Base-by-base conservation (phyloP, 2,113 vertebrate species). In the Carassius auratus region DNA sequence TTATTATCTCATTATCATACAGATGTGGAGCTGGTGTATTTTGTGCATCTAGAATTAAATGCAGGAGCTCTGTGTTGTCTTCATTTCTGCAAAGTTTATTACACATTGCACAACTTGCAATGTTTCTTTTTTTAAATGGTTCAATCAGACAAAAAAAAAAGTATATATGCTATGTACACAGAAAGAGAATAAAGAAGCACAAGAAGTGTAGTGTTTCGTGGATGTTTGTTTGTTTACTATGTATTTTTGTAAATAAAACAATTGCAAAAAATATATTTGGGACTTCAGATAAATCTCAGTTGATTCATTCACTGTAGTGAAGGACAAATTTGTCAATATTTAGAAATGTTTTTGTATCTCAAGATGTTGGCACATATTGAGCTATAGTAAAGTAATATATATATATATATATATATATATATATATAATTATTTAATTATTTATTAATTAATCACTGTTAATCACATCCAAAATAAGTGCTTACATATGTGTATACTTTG, bases 1-100 rank as follows among this genome's bases (percentile, higher is more conserved):
- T 48, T 75, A 75, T 75, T 75, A 42, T 48, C 71, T 75, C 71
- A 21, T 75, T 15, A 23, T 75, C 42, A 75, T 59, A 21, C 55
- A 59, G n/a, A 75, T 75, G 23, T 23, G 3, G 5, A 19, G 14
- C 15, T 69, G 30, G 1, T 62, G 8, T 62, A 62, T 69, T 69
- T 17, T 75, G 4, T 74, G 8, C 36, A 21, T 42, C 17, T 3
- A 21, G 36, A 9, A 73, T n/a, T 73, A 42, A 73, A 42, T n/a
- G 36, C 42, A 74, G 21, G 19, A 74, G n/a, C 23, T 17, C 8
- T 2, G 8, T 30, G 1, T 30, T 38, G 5, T 36, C 15, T 69
- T 36, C 8, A 69, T 38, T 69, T 69, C 66, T 38, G 15, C 15
- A 69, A 17, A 38, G 66, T 36, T 69, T 19, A 69, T 19, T 36